Percentiles rank a stretch among this genome's conserved stretches.
phyloP scores from a whole-genome alignment of 1,140 invertebrate species.

The Penaeus vannamei region DNA sequence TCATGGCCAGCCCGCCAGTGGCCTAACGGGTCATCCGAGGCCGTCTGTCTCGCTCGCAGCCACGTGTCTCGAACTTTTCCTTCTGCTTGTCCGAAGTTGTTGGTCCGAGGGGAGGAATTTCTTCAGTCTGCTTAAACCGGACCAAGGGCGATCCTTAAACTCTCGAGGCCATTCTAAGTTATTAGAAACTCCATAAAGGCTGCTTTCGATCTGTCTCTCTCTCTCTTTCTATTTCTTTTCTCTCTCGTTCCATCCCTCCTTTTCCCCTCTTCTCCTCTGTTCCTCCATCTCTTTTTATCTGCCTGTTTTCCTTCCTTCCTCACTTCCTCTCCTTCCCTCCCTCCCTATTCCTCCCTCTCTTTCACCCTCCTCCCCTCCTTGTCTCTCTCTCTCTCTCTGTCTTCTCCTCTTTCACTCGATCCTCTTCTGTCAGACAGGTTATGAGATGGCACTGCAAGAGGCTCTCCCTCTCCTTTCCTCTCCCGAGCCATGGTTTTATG shows the following conservation, averaged over 20 bases:
- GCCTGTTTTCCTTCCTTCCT: background rate
- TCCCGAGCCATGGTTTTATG: constrained; percentile 44
- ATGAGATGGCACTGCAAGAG: constrained; percentile 11
- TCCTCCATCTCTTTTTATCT: background rate
- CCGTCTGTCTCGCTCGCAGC: too few relatives aligned
- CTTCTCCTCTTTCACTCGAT: background rate
- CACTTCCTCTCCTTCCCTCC: background rate
- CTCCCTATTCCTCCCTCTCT: too few relatives aligned
- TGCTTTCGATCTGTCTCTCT: background rate
- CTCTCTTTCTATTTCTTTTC: background rate
- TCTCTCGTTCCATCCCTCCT: background rate
- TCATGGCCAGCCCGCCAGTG: too few relatives aligned
- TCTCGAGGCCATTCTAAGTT: too few relatives aligned
- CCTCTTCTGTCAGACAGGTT: background rate
- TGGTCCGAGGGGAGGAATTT: too few relatives aligned
- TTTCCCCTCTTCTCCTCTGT: background rate
- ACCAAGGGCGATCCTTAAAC: too few relatives aligned
- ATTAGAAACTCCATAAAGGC: background rate
- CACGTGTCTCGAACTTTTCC: too few relatives aligned
- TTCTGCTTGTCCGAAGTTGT: too few relatives aligned
- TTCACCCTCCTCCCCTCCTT: background rate
- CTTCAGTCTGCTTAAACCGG: too few relatives aligned
- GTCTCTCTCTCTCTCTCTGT: background rate
- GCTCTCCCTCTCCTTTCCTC: background rate
- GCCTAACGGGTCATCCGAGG: too few relatives aligned